These are phyloP conservation scores for Sinohyriopsis cumingii DNA, from an alignment of 2,888 invertebrate species.

Conservation along the genomic window DNA sequence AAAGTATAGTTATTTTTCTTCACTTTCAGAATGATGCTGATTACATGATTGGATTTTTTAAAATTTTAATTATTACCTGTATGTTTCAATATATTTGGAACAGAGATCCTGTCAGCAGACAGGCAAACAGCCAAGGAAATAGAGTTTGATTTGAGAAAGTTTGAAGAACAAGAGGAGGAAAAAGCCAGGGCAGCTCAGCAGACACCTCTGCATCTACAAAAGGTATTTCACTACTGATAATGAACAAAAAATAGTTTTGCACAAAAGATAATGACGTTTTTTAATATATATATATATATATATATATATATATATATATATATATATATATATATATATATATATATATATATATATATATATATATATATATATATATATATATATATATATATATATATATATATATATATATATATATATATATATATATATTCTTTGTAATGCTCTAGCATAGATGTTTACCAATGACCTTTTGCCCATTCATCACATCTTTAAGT, in stretches of 20 bases:
- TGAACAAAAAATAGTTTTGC: not conserved
- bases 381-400: no score
- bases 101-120: slow-evolving; percentile 73
- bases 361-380: no score
- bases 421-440: no score
- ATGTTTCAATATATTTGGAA: not conserved
- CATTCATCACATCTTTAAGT: no score
- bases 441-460: no score
- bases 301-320: no score
- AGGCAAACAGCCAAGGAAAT: slow-evolving; percentile 73
- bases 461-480: no score
- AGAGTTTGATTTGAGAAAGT: slow-evolving; percentile 72
- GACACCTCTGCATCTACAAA: not conserved
- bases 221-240: slow-evolving; percentile 8
- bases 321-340: no score
- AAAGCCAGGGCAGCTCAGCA: slow-evolving; percentile 5
- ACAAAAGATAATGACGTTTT: not conserved
- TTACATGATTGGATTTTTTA: not conserved
- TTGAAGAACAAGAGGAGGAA: slow-evolving; percentile 63
- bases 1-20: not conserved
- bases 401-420: no score
- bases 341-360: no score
- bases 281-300: no score
- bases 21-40: not conserved
- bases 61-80: not conserved